phyloP scores from a whole-genome alignment of 2,113 vertebrate genomes.

The Syngnathus scovelli region DNA sequence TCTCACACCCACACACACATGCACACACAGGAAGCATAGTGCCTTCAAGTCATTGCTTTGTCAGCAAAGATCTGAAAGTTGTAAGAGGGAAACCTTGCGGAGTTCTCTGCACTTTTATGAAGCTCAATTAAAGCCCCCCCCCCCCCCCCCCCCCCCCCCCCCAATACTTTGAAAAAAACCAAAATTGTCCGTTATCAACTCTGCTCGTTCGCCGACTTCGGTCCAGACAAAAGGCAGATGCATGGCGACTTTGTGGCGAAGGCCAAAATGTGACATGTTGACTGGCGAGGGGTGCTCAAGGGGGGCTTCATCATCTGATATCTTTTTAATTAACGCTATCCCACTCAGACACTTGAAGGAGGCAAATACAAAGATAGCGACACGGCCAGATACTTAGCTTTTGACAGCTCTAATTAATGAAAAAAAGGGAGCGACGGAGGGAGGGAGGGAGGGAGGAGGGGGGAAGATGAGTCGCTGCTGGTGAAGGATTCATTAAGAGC shows the following conservation, averaged over 20 bases:
- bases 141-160: neutral
- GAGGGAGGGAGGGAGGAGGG: conserved; percentile 41
- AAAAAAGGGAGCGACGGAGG: conserved; percentile 21
- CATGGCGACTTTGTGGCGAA: conserved; percentile 8
- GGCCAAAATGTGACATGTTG: conserved; percentile 39
- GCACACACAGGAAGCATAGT: neutral
- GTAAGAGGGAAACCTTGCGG: neutral
- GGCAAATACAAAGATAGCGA: conserved; percentile 57
- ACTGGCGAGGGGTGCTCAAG: conserved; percentile 66
- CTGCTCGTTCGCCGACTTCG: conserved; percentile 16
- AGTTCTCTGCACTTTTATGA: neutral
- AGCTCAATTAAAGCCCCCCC: neutral
- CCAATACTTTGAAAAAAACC: too few relatives aligned
- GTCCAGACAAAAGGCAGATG: conserved; percentile 68
- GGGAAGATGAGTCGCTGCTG: conserved; percentile 53
- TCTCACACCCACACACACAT: too few relatives aligned
- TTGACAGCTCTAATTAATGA: conserved; percentile 81
- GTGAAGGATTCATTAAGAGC: conserved; percentile 72
- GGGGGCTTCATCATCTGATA: conserved; percentile 74
- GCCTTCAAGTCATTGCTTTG: neutral
- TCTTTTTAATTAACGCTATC: conserved; percentile 81
- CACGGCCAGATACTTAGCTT: conserved; percentile 66
- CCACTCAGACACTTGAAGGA: conserved; percentile 76
- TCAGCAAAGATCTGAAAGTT: conserved; percentile 9
- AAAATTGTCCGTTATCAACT: conserved; percentile 35